Base-by-base conservation (phyloP, 2,888 invertebrate species). In the Caenorhabditis parvicauda region DNA sequence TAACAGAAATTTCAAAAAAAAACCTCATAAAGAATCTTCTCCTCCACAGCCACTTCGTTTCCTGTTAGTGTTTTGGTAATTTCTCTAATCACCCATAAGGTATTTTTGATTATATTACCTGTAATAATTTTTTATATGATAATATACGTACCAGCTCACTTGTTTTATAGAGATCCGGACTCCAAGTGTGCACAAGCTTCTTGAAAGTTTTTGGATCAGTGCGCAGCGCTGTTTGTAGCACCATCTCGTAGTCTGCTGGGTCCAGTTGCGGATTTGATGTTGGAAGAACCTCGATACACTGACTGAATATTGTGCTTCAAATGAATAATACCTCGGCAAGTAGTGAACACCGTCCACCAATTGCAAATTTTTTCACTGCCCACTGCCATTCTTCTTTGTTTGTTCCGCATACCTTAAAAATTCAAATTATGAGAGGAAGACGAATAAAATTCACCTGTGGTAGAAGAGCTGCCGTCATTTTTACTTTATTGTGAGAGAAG, bases 321-420 rank as follows among this genome's bases (percentile, higher is more conserved):
- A 47, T 7, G 3, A 22, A 6, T 43, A 4, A 27, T 2, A 67
- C 66, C 3, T 70, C 72, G 7, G 70, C 67, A 9, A 72, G 54
- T 3, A 70, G 47, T 7, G 64, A 64, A 19, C 55, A 58, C 17
- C 64, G 54, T 25, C 66, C 44, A 19, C 50, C 52, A 3, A 52
- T 48, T 25, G 78, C 77, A 47, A 81, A 81, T 39, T 63, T 49
- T 2, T 50, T 56, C 14, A 75, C 73, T 24, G 76, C 79, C 61
- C 70, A 72, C 55, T 81, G 80, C 81, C 81, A 81, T 45, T 79
- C 74, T 28, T 67, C 70, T 41, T 75, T 76, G 19, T 60, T 48
- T 6, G 62, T 64, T 5, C 65, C 73, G 47, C 76, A 76, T 7
- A 77, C 71, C 69, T 68, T 57, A 14, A 45, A 50, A 29, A 32